phyloP scores from a whole-genome alignment of 2,797 vertebrate species.

The Apodemus agrarius region DNA sequence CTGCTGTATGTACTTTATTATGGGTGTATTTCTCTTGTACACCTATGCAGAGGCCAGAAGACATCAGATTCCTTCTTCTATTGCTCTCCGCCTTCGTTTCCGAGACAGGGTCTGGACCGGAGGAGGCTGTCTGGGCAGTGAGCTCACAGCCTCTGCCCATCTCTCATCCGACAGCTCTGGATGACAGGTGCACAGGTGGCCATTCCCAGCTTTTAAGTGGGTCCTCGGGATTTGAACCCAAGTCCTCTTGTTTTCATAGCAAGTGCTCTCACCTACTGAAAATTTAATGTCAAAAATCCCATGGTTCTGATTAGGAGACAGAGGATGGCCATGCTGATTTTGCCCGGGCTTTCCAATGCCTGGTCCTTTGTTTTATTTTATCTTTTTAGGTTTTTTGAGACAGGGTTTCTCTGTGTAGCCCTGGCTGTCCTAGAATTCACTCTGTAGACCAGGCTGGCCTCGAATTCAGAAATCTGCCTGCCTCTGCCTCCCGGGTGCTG shows the following conservation, averaged over 20 bases:
- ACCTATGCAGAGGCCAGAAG: not conserved
- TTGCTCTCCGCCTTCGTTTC: not conserved
- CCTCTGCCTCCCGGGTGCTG: no score
- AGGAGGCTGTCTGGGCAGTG: not conserved
- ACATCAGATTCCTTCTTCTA: not conserved
- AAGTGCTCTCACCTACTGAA: not conserved
- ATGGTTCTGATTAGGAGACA: not conserved
- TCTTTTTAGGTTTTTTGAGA: not conserved
- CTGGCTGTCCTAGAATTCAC: no score
- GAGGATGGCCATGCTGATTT: not conserved
- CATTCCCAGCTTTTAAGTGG: not conserved
- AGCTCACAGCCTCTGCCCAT: not conserved
- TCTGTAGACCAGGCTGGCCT: no score
- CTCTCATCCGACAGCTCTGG: not conserved
- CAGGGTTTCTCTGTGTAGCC: no score
- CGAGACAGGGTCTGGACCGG: not conserved
- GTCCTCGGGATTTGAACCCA: not conserved
- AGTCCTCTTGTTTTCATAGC: not conserved
- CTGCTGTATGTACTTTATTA: not conserved
- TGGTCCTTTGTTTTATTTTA: not conserved
- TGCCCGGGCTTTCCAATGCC: not conserved
- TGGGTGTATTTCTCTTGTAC: not conserved
- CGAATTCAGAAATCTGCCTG: no score
- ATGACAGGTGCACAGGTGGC: not conserved
- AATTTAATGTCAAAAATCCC: constrained; percentile 4